Percentiles rank a stretch among this genome's conserved stretches.
Evolutionary conservation across 1,140 invertebrate genomes (phyloP).

Genomic region (Maniola jurtina): DNA sequence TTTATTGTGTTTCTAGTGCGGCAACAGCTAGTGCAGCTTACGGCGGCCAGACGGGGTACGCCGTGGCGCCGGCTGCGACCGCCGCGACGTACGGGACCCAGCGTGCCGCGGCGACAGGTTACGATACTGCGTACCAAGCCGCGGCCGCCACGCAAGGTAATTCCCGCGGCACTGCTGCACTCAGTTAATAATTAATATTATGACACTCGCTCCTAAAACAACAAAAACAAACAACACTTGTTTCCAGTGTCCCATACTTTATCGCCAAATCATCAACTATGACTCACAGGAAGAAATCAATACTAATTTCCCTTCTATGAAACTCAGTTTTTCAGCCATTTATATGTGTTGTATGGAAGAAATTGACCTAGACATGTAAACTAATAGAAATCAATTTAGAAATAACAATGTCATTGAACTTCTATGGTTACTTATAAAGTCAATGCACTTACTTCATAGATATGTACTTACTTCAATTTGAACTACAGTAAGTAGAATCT

Average conservation of each 20-base stretch:
- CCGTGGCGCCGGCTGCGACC: constrained; percentile 87
- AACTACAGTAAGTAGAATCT: too few relatives aligned
- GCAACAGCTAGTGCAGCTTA: constrained; percentile 86
- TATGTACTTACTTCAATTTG: too few relatives aligned
- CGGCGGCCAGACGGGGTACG: constrained; percentile 89
- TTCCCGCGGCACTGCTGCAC: constrained; percentile 32
- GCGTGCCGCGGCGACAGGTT: constrained; percentile 85
- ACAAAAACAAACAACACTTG: constrained; percentile 5
- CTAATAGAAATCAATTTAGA: too few relatives aligned
- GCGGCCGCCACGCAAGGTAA: constrained; percentile 86
- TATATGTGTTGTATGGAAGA: too few relatives aligned
- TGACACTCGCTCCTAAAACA: background rate
- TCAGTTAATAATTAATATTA: constrained; percentile 2
- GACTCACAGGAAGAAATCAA: background rate
- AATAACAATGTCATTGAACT: too few relatives aligned
- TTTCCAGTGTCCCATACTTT: too few relatives aligned
- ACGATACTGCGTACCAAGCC: constrained; percentile 87
- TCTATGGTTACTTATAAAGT: too few relatives aligned
- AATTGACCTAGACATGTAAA: too few relatives aligned
- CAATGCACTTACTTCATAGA: too few relatives aligned
- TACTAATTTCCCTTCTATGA: background rate
- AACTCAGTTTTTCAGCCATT: too few relatives aligned
- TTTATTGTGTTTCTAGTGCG: constrained; percentile 61
- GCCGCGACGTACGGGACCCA: constrained; percentile 89
- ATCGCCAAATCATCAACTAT: background rate